Evolutionary conservation across 2,113 vertebrate genomes (phyloP).

Genomic region (Tangachromis dhanisi): DNA sequence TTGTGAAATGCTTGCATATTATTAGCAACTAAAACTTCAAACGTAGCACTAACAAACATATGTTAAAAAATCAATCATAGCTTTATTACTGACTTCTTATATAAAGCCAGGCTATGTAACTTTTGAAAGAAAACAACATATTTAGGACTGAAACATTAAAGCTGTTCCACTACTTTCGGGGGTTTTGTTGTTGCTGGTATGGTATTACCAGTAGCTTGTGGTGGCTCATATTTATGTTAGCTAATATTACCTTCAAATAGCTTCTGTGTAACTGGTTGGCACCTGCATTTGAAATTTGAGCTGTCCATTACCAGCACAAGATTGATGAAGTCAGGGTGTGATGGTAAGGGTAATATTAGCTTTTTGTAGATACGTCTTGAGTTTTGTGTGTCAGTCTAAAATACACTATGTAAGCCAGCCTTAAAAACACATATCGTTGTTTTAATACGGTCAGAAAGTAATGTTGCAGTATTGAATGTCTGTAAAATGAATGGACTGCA

Average conservation of each 20-base stretch:
- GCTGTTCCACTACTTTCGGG: not conserved
- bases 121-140: not conserved
- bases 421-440: not conserved
- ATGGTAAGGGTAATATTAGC: not conserved
- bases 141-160: not conserved
- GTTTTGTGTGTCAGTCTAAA: not conserved
- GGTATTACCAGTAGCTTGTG: not conserved
- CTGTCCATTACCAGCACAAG: not conserved
- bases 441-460: not conserved
- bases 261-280: not conserved
- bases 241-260: not conserved
- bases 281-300: not conserved
- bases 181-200: not conserved
- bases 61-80: not conserved
- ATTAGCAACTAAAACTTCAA: not conserved
- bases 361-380: not conserved
- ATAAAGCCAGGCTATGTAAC: not conserved
- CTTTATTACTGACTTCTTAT: not conserved
- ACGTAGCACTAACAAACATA: not conserved
- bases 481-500: not conserved
- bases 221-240: not conserved
- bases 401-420: not conserved
- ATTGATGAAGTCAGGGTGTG: not conserved
- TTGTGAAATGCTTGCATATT: not conserved
- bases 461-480: not conserved